A percentile compares a stretch with the other conserved stretches of the same genome.
These are phyloP conservation scores for Tetragonula clypearis DNA, from an alignment of 1,140 invertebrate species.

Conservation along the genomic window DNA sequence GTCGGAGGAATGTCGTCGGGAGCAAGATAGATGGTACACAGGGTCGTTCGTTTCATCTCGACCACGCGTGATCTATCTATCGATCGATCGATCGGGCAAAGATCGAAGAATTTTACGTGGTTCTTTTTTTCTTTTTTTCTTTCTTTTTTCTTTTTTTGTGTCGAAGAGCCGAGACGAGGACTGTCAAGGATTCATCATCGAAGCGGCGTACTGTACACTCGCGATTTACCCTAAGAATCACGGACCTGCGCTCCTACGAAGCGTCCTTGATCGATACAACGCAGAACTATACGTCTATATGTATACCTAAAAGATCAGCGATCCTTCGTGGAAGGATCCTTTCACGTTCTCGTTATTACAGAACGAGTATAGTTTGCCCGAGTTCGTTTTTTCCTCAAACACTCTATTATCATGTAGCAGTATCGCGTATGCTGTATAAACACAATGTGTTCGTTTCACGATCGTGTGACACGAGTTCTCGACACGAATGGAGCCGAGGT, in stretches of 20 bases:
- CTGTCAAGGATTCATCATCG: slow-evolving; percentile 34
- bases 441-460: background rate
- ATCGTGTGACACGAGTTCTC: background rate
- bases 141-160: background rate
- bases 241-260: background rate
- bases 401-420: no score
- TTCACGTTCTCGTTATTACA: background rate
- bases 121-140: no score
- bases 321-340: slow-evolving; percentile 2
- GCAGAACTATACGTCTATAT: background rate
- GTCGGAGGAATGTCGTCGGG: background rate
- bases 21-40: background rate
- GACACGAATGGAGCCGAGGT: background rate
- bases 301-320: background rate
- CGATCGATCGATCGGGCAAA: background rate
- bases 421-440: background rate
- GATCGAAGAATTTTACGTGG: background rate
- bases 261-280: slow-evolving; percentile 11
- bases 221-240: slow-evolving; percentile 18
- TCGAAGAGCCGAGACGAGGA: background rate
- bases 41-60: background rate
- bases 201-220: slow-evolving; percentile 63
- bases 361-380: background rate
- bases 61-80: background rate
- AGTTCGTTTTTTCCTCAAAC: background rate